These are phyloP conservation scores for Tromatobia lineatoria DNA, from an alignment of 2,888 invertebrate species.

Conservation along the genomic window DNA sequence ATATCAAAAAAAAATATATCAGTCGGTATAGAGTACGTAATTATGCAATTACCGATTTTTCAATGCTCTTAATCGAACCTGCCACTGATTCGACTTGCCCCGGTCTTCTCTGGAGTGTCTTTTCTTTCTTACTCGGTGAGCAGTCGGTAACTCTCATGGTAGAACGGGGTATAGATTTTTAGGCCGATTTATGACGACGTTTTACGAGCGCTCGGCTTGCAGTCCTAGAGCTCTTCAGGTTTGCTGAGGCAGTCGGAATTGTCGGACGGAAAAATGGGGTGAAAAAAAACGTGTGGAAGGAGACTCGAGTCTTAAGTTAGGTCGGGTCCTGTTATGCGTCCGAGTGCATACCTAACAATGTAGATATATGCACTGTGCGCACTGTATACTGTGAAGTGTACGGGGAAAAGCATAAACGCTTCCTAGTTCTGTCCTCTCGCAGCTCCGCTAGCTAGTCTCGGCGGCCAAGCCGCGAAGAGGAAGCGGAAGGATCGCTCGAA, in stretches of 20 bases:
- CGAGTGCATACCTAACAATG: conserved; percentile 39
- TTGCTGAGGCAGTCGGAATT: conserved; percentile 11
- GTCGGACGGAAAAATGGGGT: conserved; percentile 20
- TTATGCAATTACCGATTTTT: no score
- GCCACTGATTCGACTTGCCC: no score
- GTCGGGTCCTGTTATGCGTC: conserved; percentile 53
- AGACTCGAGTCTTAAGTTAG: conserved; percentile 38
- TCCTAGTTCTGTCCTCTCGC: conserved; percentile 61
- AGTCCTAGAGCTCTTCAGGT: neutral
- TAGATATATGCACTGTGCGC: conserved; percentile 1
- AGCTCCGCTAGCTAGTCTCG: conserved; percentile 26
- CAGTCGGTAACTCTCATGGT: conserved; percentile 70
- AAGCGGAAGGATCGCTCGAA: conserved; percentile 66
- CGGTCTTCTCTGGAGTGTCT: neutral
- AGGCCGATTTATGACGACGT: conserved; percentile 71
- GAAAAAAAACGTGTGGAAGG: conserved; percentile 4
- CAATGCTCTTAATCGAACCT: no score
- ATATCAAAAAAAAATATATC: no score
- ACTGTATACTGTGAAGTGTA: conserved; percentile 10
- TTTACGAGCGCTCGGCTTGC: conserved; percentile 64
- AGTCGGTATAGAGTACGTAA: no score
- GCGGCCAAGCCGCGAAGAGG: conserved; percentile 41
- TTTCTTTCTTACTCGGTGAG: conserved; percentile 54
- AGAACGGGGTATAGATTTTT: conserved; percentile 72
- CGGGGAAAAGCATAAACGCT: conserved; percentile 53